phyloP scores from a whole-genome alignment of 2,797 vertebrate genomes.

The Cyclura pinguis region DNA sequence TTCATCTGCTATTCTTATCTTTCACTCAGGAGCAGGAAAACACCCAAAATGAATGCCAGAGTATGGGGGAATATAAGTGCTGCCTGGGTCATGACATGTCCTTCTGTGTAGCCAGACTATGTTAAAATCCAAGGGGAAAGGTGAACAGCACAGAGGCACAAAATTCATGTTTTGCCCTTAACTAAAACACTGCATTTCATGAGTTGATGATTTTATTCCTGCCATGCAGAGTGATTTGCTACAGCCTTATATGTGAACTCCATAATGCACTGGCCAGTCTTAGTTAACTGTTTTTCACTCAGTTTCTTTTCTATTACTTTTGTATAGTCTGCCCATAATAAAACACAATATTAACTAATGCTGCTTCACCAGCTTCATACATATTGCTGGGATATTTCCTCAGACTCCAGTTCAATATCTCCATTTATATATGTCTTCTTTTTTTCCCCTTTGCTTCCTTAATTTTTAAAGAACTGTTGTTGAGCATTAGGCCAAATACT shows the following conservation, averaged over 20 bases:
- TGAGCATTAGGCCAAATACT: constrained; percentile 44
- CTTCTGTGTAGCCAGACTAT: neutral
- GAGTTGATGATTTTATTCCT: neutral
- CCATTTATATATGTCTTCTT: constrained; percentile 50
- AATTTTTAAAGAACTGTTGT: constrained; percentile 2
- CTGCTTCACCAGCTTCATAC: constrained; percentile 35
- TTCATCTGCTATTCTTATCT: neutral
- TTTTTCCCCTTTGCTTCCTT: constrained; percentile 47
- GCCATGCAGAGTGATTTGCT: neutral
- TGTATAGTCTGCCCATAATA: constrained; percentile 20
- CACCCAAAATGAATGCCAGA: neutral
- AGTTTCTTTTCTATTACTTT: constrained; percentile 41
- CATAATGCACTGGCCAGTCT: neutral
- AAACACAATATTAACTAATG: constrained; percentile 39
- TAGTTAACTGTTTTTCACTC: neutral
- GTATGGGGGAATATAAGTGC: neutral
- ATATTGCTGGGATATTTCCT: constrained; percentile 31
- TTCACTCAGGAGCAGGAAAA: neutral
- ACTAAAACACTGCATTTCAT: neutral
- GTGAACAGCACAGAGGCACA: neutral
- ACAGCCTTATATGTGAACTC: neutral
- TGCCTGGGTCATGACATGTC: no score
- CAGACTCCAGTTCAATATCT: constrained; percentile 56
- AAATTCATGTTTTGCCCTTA: no score
- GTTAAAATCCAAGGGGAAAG: neutral